phyloP scores from a whole-genome alignment of 2,888 invertebrate genomes.

The Caenorhabditis uteleia region DNA sequence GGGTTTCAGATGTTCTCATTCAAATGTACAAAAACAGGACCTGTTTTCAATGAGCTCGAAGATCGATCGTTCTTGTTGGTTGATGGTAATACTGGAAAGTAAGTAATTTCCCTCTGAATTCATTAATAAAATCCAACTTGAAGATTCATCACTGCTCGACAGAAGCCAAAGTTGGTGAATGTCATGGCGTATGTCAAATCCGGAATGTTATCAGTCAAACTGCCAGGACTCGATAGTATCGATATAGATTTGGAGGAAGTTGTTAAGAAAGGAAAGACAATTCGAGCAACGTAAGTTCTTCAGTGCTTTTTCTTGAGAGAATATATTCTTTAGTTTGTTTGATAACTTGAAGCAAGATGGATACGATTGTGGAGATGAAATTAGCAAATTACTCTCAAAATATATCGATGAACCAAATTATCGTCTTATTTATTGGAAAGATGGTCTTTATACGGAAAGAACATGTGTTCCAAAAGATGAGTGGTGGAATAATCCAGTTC shows the following conservation, averaged over 20 bases:
- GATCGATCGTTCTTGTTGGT: conserved; percentile 43
- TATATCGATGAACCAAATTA: conserved; percentile 38
- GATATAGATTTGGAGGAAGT: conserved; percentile 27
- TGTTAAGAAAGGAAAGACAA: conserved; percentile 17
- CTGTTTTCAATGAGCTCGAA: conserved; percentile 24
- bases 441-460: conserved; percentile 42
- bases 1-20: no score
- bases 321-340: conserved; percentile 37
- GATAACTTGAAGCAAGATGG: conserved; percentile 44
- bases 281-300: conserved; percentile 36
- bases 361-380: conserved; percentile 48
- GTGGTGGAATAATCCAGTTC: conserved; percentile 51
- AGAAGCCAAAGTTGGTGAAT: conserved; percentile 39
- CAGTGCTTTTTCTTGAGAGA: neutral
- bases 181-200: conserved; percentile 19
- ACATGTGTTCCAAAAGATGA: conserved; percentile 21
- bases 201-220: conserved; percentile 9
- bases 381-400: conserved; percentile 26
- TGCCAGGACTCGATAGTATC: conserved; percentile 13
- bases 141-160: conserved; percentile 46
- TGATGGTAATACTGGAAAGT: conserved; percentile 39
- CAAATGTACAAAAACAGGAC: conserved; percentile 36
- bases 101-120: no score
- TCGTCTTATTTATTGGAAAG: conserved; percentile 28
- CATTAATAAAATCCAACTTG: no score